These are phyloP conservation scores for Morone saxatilis DNA, from an alignment of 2,113 vertebrate species.

Conservation along the genomic window DNA sequence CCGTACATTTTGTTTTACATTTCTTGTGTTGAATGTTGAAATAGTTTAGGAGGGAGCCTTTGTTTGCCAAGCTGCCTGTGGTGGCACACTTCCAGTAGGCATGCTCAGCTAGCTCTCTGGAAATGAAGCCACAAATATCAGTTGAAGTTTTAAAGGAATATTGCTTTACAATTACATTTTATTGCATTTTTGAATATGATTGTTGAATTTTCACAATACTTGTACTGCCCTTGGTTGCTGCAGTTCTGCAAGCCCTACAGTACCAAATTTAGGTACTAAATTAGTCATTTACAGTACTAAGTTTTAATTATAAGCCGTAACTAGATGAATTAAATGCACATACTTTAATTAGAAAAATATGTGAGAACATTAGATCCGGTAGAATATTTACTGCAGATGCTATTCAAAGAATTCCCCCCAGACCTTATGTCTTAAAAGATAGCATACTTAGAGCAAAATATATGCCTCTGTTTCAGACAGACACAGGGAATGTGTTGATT, in stretches of 20 bases:
- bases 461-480: conserved; percentile 35
- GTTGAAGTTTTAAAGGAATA: conserved; percentile 45
- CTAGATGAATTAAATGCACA: conserved; percentile 34
- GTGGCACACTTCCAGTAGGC: conserved; percentile 67
- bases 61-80: conserved; percentile 81
- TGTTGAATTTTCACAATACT: conserved; percentile 52
- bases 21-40: conserved; percentile 79
- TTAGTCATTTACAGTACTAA: background rate
- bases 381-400: background rate
- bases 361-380: conserved; percentile 16
- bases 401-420: conserved; percentile 16
- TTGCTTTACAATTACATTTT: conserved; percentile 48
- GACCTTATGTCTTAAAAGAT: conserved; percentile 40
- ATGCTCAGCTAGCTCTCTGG: conserved; percentile 62
- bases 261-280: conserved; percentile 11
- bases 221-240: conserved; percentile 60
- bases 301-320: background rate
- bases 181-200: conserved; percentile 54
- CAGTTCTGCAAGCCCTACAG: conserved; percentile 38
- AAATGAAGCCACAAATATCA: conserved; percentile 75
- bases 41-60: conserved; percentile 64
- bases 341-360: conserved; percentile 24
- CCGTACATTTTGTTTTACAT: conserved; percentile 50
- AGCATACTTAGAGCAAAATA: conserved; percentile 9
- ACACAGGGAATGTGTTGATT: conserved; percentile 55